Evolutionary conservation across 2,888 invertebrate genomes (phyloP), one percentile per base, ranked within the genome.

Genomic region (Trachelus troglodyta): DNA sequence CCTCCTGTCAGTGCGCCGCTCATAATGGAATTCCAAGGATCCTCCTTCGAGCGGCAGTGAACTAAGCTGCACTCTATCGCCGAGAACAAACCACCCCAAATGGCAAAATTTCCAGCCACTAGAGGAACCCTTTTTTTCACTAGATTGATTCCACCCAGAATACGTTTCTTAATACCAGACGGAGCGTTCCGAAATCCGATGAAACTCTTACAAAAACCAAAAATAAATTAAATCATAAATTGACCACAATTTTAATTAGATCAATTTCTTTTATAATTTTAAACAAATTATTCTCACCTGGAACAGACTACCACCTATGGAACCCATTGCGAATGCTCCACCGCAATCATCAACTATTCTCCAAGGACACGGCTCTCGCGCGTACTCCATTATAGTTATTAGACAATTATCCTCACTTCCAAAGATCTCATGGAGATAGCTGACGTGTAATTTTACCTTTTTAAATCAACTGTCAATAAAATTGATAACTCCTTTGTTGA

Each of bases 301-400:
- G 92, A 99, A 99, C 81, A 99, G 95, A 74, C 97, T 96, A 35
- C 99, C 99, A 34, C 99, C 99, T 83, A 99, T 97, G 75, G 97
- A 95, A 12, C 99, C 99, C 98, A 99, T 98, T 23, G 98, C 96
- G 92, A 99, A 99, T 23, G 99, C 99, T 83, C 99, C 99, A 30
- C 99, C 99, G 90, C 98, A 98, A 92, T 99, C 99, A 91, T 99
- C 99, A 37, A 98, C 95, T 86, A 99, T 98, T 86, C 99, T 94
- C 96, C 98, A 99, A n/a, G 99, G 99, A 91, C 98, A 98, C n/a
- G 98, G 98, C 93, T 98, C 98, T 93, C 98, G 94, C 80, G 97
- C 96, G 92, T 98, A 98, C 94, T 98, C 97, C 93, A 98, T 98
- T 97, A 98, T 98, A 23, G 40, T 56, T 56, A 56, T 56, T 56